phyloP scores from a whole-genome alignment of 1,140 invertebrate species.

The Holotrichia oblita region DNA sequence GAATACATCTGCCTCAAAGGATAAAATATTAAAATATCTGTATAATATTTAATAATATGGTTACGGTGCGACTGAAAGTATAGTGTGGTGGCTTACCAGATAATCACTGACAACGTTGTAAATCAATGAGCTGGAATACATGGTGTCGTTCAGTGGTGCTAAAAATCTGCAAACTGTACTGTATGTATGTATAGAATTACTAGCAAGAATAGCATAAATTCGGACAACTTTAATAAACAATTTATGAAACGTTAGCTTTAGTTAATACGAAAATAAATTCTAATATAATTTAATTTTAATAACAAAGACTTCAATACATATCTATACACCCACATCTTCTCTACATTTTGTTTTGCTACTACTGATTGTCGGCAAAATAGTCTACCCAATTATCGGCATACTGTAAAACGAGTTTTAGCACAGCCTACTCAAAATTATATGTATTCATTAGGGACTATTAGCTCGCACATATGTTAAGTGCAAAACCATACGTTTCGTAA shows the following conservation, averaged over 20 bases:
- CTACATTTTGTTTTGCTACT: slow-evolving; percentile 41
- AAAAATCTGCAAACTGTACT: not conserved
- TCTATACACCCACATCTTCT: not conserved
- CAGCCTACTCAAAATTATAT: slow-evolving; percentile 40
- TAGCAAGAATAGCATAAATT: not conserved
- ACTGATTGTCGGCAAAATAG: slow-evolving; percentile 19
- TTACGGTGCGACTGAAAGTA: slow-evolving; percentile 54
- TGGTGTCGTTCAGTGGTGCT: slow-evolving; percentile 49
- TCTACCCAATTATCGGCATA: not conserved
- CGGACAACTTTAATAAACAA: no score
- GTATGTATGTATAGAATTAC: no score
- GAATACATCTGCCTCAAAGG: slow-evolving; percentile 50
- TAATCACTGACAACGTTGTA: slow-evolving; percentile 56
- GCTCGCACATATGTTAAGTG: slow-evolving; percentile 51
- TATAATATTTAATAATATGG: slow-evolving; percentile 58
- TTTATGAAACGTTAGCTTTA: no score
- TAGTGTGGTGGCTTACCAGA: slow-evolving; percentile 57
- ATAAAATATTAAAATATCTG: slow-evolving; percentile 58
- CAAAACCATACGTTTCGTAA: slow-evolving; percentile 30
- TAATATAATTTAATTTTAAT: no score
- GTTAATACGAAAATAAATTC: no score
- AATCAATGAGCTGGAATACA: slow-evolving; percentile 52
- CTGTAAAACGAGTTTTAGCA: not conserved
- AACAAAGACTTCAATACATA: no score
- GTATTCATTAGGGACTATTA: slow-evolving; percentile 56